These are phyloP conservation scores for Henricia sp. DNA, from an alignment of 53 echinoderm and acorn worm species.

Conservation along the genomic window DNA sequence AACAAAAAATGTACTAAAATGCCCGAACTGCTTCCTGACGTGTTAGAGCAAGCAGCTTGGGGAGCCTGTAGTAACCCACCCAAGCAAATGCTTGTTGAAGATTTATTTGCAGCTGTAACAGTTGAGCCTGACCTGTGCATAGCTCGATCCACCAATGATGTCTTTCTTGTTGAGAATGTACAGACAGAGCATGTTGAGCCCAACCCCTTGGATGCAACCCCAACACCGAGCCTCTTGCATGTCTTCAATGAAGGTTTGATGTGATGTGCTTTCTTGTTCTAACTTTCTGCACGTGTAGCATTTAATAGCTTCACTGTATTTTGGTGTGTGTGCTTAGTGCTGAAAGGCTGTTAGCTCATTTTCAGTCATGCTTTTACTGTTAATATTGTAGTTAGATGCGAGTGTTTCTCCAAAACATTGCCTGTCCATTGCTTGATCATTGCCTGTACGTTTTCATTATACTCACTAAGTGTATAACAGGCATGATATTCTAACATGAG, in stretches of 20 bases:
- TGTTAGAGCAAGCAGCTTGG: constrained; percentile 54
- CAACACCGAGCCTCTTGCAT: constrained; percentile 33
- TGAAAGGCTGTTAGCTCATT: no score
- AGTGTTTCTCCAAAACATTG: no score
- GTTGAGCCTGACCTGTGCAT: constrained; percentile 49
- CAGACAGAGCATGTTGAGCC: constrained; percentile 11
- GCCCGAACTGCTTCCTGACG: constrained; percentile 59
- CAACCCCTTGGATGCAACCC: constrained; percentile 10
- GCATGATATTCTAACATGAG: no score
- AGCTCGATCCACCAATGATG: constrained; percentile 10
- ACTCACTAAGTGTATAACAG: no score
- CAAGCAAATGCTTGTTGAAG: constrained; percentile 29
- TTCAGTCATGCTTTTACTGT: no score
- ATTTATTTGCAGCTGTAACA: constrained; percentile 16
- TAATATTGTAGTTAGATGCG: no score
- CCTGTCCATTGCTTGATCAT: no score
- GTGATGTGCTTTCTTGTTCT: constrained; percentile 30
- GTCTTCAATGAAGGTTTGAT: constrained; percentile 53
- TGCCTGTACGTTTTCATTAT: no score
- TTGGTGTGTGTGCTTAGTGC: no score
- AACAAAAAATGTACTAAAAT: constrained; percentile 43
- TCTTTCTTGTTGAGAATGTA: constrained; percentile 8
- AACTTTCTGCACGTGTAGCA: constrained; percentile 56
- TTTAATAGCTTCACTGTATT: no score
- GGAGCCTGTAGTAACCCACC: constrained; percentile 1